Percentiles rank a stretch among this genome's conserved stretches.
Evolutionary conservation across 2,113 vertebrate genomes (phyloP).

Genomic region (Sinocyclocheilus rhinocerous): DNA sequence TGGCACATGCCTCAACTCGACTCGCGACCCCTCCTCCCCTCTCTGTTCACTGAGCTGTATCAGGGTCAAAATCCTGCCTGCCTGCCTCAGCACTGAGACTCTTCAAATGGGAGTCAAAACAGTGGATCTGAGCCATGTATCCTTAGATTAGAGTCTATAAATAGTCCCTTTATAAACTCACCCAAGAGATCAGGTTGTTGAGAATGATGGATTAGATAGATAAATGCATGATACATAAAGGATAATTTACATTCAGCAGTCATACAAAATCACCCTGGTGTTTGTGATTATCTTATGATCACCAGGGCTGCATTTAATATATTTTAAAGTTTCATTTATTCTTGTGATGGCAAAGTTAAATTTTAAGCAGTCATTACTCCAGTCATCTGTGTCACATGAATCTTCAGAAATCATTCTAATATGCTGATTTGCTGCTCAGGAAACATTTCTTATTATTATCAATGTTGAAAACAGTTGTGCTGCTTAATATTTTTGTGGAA

Average conservation of each 20-base stretch:
- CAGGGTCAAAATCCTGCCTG: constrained; percentile 4
- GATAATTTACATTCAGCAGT: neutral
- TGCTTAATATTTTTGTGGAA: too few species aligned
- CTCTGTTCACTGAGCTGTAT: constrained; percentile 20
- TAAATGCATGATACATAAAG: neutral
- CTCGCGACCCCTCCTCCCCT: constrained; percentile 34
- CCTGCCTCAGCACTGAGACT: neutral
- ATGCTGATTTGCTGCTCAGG: neutral
- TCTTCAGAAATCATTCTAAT: neutral
- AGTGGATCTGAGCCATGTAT: constrained; percentile 14
- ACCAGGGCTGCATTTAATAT: neutral
- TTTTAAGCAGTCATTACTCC: too few species aligned
- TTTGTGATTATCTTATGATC: neutral
- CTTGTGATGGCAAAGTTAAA: too few species aligned
- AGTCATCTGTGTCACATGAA: neutral
- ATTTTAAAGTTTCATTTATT: too few species aligned
- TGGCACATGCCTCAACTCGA: constrained; percentile 59
- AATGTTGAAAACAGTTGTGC: too few species aligned
- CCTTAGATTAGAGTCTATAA: constrained; percentile 21
- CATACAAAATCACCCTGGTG: neutral
- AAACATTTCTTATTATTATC: neutral
- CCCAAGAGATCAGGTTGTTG: neutral
- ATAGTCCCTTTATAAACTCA: neutral
- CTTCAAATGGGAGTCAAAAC: constrained; percentile 14
- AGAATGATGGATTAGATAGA: neutral